These are phyloP conservation scores for Sturnus vulgaris DNA, from an alignment of 2,113 vertebrate genomes.

Conservation along the genomic window DNA sequence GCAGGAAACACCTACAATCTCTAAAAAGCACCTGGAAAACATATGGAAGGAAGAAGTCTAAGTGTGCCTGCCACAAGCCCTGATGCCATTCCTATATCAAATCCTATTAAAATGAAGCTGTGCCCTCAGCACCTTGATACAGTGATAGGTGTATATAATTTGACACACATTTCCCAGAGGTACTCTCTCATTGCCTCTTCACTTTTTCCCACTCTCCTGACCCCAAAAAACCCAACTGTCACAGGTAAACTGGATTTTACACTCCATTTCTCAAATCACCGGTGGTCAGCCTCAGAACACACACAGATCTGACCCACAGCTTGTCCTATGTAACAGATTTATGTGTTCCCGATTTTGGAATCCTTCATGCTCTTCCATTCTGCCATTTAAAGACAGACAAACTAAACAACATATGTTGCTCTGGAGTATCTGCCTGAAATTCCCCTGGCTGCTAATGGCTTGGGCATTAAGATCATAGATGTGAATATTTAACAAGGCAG, in stretches of 20 bases:
- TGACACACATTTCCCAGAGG: not conserved
- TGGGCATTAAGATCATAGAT: not conserved
- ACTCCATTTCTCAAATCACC: not conserved
- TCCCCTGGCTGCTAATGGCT: not conserved
- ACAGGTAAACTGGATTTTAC: not conserved
- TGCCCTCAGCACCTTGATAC: not conserved
- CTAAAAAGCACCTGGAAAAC: not conserved
- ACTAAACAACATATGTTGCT: not conserved
- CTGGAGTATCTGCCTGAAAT: not conserved
- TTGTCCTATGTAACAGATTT: not conserved
- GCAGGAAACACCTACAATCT: not conserved
- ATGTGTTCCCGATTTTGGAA: not conserved
- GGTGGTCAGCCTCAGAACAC: not conserved
- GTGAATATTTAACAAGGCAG: not conserved
- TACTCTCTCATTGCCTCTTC: not conserved
- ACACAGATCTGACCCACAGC: not conserved
- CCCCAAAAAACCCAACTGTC: fast-evolving
- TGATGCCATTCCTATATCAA: not conserved
- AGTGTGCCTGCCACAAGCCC: not conserved
- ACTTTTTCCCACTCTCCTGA: not conserved
- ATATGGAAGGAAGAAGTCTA: not conserved
- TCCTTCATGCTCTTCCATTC: not conserved
- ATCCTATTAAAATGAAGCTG: not conserved
- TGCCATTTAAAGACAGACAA: not conserved
- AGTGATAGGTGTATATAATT: fast-evolving